These are phyloP conservation scores for Eristalinus sepulchralis DNA, from an alignment of 2,888 invertebrate species.

Conservation along the genomic window DNA sequence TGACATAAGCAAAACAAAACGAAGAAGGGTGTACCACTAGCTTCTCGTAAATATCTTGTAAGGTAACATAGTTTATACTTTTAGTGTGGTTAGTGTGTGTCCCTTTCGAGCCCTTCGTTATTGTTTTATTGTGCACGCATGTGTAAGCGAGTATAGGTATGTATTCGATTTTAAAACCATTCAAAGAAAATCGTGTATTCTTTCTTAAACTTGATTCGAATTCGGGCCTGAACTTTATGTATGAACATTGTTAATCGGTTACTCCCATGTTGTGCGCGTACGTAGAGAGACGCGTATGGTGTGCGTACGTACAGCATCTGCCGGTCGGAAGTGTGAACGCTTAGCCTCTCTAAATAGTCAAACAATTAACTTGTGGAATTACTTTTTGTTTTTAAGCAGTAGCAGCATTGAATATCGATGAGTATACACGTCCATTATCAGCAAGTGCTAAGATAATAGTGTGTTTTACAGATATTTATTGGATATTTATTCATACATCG, in stretches of 20 bases:
- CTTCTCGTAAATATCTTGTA: constrained; percentile 18
- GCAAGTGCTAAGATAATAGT: not conserved
- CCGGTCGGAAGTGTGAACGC: constrained; percentile 9
- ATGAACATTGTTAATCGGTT: constrained; percentile 6
- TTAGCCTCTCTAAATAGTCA: constrained; percentile 1
- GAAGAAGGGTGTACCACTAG: constrained; percentile 50
- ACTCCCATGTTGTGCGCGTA: constrained; percentile 9
- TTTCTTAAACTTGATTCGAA: not conserved
- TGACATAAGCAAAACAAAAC: constrained; percentile 69
- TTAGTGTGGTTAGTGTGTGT: constrained; percentile 20
- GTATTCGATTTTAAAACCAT: constrained; percentile 17
- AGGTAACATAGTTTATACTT: constrained; percentile 21
- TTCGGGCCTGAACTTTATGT: constrained; percentile 33
- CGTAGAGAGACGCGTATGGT: constrained; percentile 6
- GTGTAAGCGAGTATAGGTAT: not conserved
- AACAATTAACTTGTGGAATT: constrained; percentile 3
- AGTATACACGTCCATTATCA: not conserved
- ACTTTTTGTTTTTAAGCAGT: not conserved
- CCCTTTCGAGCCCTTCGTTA: constrained; percentile 7
- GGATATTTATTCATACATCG: too few relatives aligned
- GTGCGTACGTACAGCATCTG: constrained; percentile 11
- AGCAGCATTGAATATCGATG: not conserved
- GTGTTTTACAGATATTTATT: not conserved
- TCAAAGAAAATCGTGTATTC: not conserved
- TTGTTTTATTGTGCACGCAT: not conserved